These are phyloP conservation scores for Sarcophaga peregrina DNA, from an alignment of 1,140 invertebrate species.

Conservation along the genomic window DNA sequence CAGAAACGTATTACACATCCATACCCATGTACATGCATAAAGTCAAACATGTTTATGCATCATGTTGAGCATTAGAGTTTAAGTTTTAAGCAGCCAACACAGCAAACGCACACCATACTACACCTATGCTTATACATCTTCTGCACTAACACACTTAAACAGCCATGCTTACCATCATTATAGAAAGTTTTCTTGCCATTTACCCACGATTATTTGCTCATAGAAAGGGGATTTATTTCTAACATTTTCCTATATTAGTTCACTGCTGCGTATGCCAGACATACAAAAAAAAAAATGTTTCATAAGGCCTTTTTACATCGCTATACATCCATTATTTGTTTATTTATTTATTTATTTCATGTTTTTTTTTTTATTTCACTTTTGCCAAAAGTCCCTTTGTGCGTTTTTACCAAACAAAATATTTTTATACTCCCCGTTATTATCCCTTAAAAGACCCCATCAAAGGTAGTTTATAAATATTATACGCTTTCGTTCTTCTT, in stretches of 20 bases:
- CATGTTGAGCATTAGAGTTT: neutral
- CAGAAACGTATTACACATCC: neutral
- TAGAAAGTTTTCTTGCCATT: neutral
- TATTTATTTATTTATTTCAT: neutral
- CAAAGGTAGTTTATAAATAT: neutral
- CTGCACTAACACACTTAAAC: no score
- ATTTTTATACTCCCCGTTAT: slow-evolving; percentile 10
- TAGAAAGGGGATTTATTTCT: slow-evolving; percentile 21
- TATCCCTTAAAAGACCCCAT: slow-evolving; percentile 23
- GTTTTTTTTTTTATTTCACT: neutral
- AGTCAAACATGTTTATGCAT: neutral
- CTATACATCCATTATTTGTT: neutral
- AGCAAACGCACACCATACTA: neutral
- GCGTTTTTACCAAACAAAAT: slow-evolving; percentile 1
- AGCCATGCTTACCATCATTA: neutral
- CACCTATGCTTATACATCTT: neutral
- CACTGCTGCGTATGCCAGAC: neutral
- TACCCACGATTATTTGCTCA: neutral
- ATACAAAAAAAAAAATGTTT: no score
- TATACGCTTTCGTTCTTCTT: neutral
- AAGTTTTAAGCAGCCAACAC: slow-evolving; percentile 13
- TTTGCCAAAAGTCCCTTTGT: slow-evolving; percentile 1
- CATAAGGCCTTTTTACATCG: no score
- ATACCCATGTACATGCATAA: neutral
- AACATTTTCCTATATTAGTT: neutral